Evolutionary conservation across 2,113 vertebrate species (phyloP), one percentile per base, ranked within the genome.

Genomic region (Sardina pilchardus): DNA sequence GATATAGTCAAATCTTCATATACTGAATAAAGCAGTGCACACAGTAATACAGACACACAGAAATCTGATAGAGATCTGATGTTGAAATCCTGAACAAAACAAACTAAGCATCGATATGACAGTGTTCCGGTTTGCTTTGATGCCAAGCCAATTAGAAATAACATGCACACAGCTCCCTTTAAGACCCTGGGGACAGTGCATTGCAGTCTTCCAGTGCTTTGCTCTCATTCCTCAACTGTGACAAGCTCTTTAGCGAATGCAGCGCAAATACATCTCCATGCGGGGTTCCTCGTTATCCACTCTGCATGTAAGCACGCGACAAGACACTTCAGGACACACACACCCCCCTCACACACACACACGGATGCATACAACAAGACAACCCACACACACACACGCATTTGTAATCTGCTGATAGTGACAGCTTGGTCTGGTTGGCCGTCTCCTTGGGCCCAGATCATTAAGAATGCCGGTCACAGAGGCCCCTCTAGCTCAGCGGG

Each of bases 321-420:
- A 71, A 71, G n/a, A 71, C 63, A 71, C n/a, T 71, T 30, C 26
- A n/a, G n/a, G n/a, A 75, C 26, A 30, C 67, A 34, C n/a, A 30
- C n/a, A 75, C 67, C 34, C 26, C 14, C 39, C 39, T 39, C 67
- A 75, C 63, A 71, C 63, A 75, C 67, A 75, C 30, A 75, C 26
- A 71, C 63, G 2, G 6, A 71, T 30, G 14, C 67, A 34, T 9
- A 75, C 67, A 36, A n/a, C n/a, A n/a, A n/a, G 8, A 75, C 30
- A 75, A 30, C 2, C 1, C 30, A 63, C 48, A 86, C 36, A 81
- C 86, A 63, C 82, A 56, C 82, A 80, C 63, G 30, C 59, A 84
- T 12, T n/a, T 42, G 75, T 36, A 75, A 16, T 75, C 30, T 75
- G 67, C 30, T 75, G 26, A 75, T 75, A 75, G 67, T 36, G 67